phyloP scores from a whole-genome alignment of 2,113 vertebrate genomes.

The Hydrolagus affinis region DNA sequence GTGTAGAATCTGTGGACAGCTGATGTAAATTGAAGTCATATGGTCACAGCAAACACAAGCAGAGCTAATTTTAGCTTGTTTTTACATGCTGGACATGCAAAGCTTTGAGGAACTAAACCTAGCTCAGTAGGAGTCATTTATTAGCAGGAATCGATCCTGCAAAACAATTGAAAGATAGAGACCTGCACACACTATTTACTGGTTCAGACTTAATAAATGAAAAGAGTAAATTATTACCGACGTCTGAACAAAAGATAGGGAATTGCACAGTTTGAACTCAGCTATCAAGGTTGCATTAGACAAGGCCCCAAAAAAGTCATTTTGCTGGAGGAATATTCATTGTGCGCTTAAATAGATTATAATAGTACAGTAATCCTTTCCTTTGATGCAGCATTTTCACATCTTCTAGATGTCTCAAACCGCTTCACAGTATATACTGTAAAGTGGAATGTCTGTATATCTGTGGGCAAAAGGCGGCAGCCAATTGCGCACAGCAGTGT shows the following conservation, averaged over 20 bases:
- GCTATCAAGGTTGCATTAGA: background rate
- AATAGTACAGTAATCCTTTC: too few species aligned
- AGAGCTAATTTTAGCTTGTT: slow-evolving; percentile 13
- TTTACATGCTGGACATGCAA: slow-evolving; percentile 6
- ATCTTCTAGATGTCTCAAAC: too few species aligned
- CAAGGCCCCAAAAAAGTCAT: background rate
- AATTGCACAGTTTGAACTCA: background rate
- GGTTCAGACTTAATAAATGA: background rate
- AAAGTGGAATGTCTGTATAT: too few species aligned
- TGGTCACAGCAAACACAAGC: slow-evolving; percentile 15
- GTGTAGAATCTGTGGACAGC: slow-evolving; percentile 13
- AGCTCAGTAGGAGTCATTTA: background rate
- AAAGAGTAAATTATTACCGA: background rate
- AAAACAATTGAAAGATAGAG: background rate
- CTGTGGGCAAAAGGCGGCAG: too few species aligned
- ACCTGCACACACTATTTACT: background rate
- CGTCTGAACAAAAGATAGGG: too few species aligned
- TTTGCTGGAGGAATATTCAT: background rate
- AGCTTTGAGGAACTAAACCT: background rate
- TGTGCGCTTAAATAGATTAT: background rate
- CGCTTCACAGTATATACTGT: too few species aligned
- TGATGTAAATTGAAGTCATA: slow-evolving; percentile 25
- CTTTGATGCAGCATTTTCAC: too few species aligned
- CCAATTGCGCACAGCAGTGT: too few species aligned
- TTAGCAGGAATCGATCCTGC: too few species aligned